These are phyloP conservation scores for Leptopilina clavipes DNA, from an alignment of 1,140 invertebrate genomes.

Conservation along the genomic window DNA sequence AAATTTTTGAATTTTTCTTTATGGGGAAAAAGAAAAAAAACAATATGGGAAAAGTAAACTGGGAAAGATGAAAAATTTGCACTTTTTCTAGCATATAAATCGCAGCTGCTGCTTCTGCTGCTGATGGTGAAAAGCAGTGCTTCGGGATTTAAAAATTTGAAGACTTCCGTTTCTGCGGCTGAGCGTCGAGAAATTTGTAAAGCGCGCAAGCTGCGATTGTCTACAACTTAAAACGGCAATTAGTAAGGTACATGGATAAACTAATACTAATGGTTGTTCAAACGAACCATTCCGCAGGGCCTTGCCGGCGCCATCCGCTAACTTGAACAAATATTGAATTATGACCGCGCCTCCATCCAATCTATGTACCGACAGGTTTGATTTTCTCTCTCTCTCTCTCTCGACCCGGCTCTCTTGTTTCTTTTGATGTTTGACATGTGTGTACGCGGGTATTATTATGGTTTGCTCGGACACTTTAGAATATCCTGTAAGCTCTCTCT, in stretches of 20 bases:
- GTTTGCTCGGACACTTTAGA: constrained; percentile 29
- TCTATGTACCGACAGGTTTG: constrained; percentile 38
- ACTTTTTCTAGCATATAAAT: not conserved
- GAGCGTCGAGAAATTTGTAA: constrained; percentile 42
- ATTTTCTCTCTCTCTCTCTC: not conserved
- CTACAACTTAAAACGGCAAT: constrained; percentile 53
- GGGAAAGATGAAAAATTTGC: not conserved
- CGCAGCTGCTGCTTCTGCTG: not conserved
- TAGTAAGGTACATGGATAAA: constrained; percentile 55
- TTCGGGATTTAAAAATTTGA: not conserved
- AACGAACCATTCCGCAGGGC: constrained; percentile 47
- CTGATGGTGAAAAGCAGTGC: no score
- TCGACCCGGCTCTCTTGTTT: not conserved
- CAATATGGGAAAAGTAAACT: no score
- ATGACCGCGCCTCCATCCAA: constrained; percentile 51
- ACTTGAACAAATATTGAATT: constrained; percentile 58
- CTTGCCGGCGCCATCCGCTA: constrained; percentile 51
- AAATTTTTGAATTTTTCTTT: no score
- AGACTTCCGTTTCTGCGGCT: not conserved
- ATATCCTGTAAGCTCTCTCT: not conserved
- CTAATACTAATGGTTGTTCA: constrained; percentile 56
- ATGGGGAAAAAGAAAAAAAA: no score
- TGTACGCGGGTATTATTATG: constrained; percentile 27
- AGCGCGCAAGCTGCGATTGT: constrained; percentile 54
- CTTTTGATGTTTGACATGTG: constrained; percentile 30